Conservation (phyloP, 2,888 invertebrate species). For the Caenorhabditis doughertyi region DNA sequence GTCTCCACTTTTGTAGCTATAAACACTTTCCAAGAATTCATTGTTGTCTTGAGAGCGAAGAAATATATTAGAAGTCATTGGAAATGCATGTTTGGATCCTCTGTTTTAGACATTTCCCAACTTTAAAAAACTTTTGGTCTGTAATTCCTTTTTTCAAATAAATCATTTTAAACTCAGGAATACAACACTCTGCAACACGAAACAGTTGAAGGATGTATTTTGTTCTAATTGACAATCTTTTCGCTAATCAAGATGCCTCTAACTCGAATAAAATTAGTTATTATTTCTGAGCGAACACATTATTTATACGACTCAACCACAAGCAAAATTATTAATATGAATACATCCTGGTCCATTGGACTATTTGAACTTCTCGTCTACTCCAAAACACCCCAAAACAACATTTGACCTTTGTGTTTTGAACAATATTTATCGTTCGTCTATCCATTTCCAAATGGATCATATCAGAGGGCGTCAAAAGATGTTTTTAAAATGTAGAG, state of each 20-base stretch:
- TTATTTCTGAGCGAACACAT: not conserved
- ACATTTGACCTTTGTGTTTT: slow-evolving; percentile 11
- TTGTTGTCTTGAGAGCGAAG: not conserved
- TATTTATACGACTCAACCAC: too few relatives aligned
- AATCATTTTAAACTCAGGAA: too few relatives aligned
- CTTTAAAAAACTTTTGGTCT: not conserved
- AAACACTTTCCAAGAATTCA: not conserved
- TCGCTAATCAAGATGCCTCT: too few relatives aligned
- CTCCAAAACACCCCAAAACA: not conserved
- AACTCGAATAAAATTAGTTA: not conserved
- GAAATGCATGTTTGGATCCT: not conserved
- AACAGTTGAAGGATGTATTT: too few relatives aligned
- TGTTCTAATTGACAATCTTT: too few relatives aligned
- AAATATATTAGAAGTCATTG: not conserved
- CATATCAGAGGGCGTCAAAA: slow-evolving; percentile 12
- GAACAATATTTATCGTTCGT: not conserved
- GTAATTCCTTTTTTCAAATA: too few relatives aligned
- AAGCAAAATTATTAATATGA: not conserved
- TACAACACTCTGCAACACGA: too few relatives aligned
- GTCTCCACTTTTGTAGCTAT: not conserved
- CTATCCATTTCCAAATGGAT: not conserved
- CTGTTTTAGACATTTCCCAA: not conserved
- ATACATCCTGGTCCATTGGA: not conserved
- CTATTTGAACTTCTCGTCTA: not conserved
- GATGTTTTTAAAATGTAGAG: slow-evolving; percentile 8